Percentiles rank a stretch among this genome's conserved stretches.
Evolutionary conservation across 2,797 vertebrate genomes (phyloP).

Genomic region (Fringilla coelebs): DNA sequence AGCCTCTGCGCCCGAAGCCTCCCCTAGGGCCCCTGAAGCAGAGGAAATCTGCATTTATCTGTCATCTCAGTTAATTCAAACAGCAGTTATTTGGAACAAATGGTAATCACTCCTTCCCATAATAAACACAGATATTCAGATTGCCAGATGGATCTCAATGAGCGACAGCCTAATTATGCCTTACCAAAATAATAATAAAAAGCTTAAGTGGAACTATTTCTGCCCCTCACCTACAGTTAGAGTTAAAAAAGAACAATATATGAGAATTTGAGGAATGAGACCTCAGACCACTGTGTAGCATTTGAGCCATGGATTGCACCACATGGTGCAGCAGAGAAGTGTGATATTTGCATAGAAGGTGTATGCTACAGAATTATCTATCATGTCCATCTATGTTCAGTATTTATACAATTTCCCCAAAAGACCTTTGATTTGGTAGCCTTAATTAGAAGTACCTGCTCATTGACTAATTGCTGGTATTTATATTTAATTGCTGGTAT

Average conservation of each 20-base stretch:
- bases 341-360: not conserved
- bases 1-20: not conserved
- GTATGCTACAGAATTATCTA: not conserved
- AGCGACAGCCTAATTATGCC: not conserved
- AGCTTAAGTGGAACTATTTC: not conserved
- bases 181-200: conserved; percentile 20
- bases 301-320: not conserved
- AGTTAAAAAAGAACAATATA: not conserved
- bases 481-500: not conserved
- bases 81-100: conserved; percentile 36
- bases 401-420: not conserved
- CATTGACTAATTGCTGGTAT: not conserved
- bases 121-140: not conserved
- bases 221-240: not conserved
- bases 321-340: not conserved
- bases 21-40: not conserved
- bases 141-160: conserved; percentile 50
- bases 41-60: conserved; percentile 20
- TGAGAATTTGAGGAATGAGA: not conserved
- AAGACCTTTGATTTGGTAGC: not conserved
- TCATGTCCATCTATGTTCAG: not conserved
- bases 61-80: conserved; percentile 23
- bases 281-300: not conserved
- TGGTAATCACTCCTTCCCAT: not conserved
- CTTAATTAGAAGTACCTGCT: not conserved